phyloP scores from a whole-genome alignment of 2,113 vertebrate species.

The Hypocryptadius cinnamomeus region DNA sequence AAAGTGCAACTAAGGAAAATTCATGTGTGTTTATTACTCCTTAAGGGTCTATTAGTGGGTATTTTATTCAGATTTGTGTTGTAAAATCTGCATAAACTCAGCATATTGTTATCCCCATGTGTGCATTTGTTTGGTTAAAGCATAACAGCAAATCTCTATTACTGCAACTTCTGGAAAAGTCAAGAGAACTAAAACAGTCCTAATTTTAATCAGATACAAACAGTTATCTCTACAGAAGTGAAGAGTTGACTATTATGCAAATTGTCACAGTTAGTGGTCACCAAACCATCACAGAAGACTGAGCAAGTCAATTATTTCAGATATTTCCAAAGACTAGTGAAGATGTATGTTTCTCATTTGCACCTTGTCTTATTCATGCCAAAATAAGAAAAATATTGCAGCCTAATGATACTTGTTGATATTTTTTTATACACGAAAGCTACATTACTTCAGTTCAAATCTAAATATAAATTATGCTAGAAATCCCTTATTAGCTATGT shows the following conservation, averaged over 20 bases:
- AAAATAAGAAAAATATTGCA: slow-evolving; percentile 67
- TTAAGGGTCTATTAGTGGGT: slow-evolving; percentile 82
- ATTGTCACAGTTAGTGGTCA: slow-evolving; percentile 80
- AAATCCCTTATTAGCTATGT: background rate
- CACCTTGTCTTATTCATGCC: slow-evolving; percentile 59
- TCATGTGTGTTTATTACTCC: slow-evolving; percentile 83
- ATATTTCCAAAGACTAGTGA: slow-evolving; percentile 77
- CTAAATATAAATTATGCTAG: slow-evolving; percentile 40
- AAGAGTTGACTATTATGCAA: slow-evolving; percentile 82
- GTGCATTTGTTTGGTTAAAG: slow-evolving; percentile 83
- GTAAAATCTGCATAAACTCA: slow-evolving; percentile 87
- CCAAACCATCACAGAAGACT: slow-evolving; percentile 74
- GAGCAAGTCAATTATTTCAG: slow-evolving; percentile 79
- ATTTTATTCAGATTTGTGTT: slow-evolving; percentile 84
- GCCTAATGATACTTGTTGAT: slow-evolving; percentile 70
- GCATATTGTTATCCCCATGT: slow-evolving; percentile 83
- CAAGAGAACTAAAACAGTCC: slow-evolving; percentile 76
- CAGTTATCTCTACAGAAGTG: slow-evolving; percentile 80
- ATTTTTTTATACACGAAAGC: slow-evolving; percentile 58
- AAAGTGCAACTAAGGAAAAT: slow-evolving; percentile 82
- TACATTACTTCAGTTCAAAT: slow-evolving; percentile 49
- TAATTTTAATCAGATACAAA: slow-evolving; percentile 83
- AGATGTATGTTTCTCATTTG: slow-evolving; percentile 71
- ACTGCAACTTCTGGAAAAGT: slow-evolving; percentile 83
- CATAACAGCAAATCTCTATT: slow-evolving; percentile 81